Conservation (phyloP, 2,113 vertebrate genomes). For the Micromys minutus region DNA sequence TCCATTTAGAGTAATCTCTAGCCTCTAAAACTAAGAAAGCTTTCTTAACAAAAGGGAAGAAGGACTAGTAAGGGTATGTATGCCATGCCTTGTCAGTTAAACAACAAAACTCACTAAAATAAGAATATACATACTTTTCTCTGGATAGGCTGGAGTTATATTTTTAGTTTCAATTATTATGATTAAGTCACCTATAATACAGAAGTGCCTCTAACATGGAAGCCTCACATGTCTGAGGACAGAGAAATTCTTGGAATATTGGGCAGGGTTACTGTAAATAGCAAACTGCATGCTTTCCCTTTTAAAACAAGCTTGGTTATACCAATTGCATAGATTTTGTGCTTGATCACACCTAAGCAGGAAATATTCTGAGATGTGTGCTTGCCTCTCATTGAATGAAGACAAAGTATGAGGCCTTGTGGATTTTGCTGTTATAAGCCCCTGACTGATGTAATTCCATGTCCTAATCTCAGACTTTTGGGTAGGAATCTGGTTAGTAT, state of each 20-base stretch:
- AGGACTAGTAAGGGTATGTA: background rate
- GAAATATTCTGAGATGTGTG: background rate
- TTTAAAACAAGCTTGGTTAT: background rate
- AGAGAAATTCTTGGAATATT: background rate
- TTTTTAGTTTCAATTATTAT: background rate
- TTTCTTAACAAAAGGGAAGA: constrained; percentile 34
- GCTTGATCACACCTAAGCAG: background rate
- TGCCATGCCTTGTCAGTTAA: background rate
- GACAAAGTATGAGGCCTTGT: background rate
- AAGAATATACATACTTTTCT: background rate
- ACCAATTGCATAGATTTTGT: background rate
- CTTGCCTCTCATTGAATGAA: background rate
- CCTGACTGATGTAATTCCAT: background rate
- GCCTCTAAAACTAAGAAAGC: background rate
- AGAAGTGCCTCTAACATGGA: background rate
- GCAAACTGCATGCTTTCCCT: background rate
- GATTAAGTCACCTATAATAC: background rate
- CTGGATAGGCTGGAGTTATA: background rate
- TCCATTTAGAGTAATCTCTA: background rate
- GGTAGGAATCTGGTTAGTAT: no score
- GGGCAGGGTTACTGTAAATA: background rate
- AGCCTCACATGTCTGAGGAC: background rate
- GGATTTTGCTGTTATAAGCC: background rate
- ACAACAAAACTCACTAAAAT: background rate
- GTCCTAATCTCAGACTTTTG: background rate